Percentiles rank a stretch among this genome's conserved stretches.
These are phyloP conservation scores for Luehdorfia chinensis DNA, from an alignment of 1,140 invertebrate species.

Conservation along the genomic window DNA sequence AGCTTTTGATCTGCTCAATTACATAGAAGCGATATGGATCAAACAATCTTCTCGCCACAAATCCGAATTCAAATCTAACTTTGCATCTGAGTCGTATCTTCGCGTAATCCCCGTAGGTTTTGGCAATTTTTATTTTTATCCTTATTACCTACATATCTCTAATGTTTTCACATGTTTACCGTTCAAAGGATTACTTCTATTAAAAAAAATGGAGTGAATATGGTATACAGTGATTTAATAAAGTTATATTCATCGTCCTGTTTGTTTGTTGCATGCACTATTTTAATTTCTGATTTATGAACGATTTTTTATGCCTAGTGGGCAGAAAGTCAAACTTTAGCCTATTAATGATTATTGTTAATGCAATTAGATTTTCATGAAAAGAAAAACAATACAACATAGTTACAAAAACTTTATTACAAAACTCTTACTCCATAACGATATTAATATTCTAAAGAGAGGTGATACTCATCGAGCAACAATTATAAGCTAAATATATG, in stretches of 20 bases:
- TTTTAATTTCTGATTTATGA: no score
- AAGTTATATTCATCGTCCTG: no score
- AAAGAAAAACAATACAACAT: slow-evolving; percentile 16
- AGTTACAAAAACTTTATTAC: slow-evolving; percentile 54
- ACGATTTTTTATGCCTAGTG: not conserved
- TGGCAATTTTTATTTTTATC: not conserved
- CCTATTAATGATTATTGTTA: no score
- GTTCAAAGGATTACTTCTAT: no score
- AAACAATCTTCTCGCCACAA: not conserved
- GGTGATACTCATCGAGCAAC: slow-evolving; percentile 39
- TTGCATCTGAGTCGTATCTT: not conserved
- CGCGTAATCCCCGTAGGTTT: not conserved
- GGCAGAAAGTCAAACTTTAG: no score
- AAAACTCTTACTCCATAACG: slow-evolving; percentile 54
- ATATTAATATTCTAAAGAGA: slow-evolving; percentile 42
- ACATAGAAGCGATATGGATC: slow-evolving; percentile 13
- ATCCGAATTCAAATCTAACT: not conserved
- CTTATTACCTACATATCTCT: not conserved
- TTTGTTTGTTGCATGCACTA: no score
- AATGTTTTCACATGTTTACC: no score
- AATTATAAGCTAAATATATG: slow-evolving; percentile 29
- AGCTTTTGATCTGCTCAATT: slow-evolving; percentile 24
- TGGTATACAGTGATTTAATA: no score
- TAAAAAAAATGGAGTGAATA: no score
- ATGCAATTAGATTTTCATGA: no score